Evolutionary conservation across 2,888 invertebrate species (phyloP).

Genomic region (Dasypolia templi): DNA sequence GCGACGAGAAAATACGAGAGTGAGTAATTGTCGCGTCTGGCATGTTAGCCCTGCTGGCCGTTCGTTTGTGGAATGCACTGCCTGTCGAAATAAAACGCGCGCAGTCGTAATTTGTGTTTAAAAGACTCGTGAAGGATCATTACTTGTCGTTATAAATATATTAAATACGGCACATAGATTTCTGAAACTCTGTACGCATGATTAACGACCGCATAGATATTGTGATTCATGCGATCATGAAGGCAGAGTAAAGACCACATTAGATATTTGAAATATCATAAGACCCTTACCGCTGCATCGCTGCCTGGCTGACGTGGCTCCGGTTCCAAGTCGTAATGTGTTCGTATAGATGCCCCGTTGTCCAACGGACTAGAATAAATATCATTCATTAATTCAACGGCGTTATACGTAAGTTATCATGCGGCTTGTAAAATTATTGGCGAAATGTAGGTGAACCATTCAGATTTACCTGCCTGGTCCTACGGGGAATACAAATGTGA

Average conservation of each 20-base stretch:
- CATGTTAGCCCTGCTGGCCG: no score
- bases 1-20: no score
- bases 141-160: no score
- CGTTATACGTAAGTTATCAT: not conserved
- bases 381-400: not conserved
- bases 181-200: not conserved
- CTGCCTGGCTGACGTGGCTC: slow-evolving; percentile 78
- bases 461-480: not conserved
- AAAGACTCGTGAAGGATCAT: no score
- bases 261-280: not conserved
- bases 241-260: not conserved
- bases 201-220: not conserved
- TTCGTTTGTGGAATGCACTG: no score
- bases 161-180: not conserved
- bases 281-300: slow-evolving; percentile 79
- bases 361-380: slow-evolving; percentile 78
- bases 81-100: no score
- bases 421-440: not conserved
- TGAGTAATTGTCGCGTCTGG: no score
- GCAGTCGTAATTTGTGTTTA: no score
- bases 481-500: not conserved
- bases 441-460: not conserved
- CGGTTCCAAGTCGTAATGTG: slow-evolving; percentile 81
- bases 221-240: not conserved
- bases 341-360: slow-evolving; percentile 77